These are phyloP conservation scores for Folsomia manolachei DNA, from an alignment of 2,888 invertebrate species.

Conservation along the genomic window DNA sequence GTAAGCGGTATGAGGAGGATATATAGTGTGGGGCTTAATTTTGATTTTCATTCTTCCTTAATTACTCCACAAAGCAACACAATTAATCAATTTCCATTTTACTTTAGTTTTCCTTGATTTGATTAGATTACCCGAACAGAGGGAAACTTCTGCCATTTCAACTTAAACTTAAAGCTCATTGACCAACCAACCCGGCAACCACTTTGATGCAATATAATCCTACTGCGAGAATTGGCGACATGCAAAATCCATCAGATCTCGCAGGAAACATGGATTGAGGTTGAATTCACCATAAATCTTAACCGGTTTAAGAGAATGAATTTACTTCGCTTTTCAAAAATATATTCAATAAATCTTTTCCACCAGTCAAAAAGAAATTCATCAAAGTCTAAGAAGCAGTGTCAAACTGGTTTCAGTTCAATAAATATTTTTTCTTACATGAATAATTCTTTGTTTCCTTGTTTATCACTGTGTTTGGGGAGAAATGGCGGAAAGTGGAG, in stretches of 20 bases:
- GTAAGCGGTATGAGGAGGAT: too few species aligned
- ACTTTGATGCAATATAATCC: background rate
- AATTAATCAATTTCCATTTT: constrained; percentile 1
- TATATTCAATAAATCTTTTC: constrained; percentile 13
- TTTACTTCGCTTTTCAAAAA: constrained; percentile 11
- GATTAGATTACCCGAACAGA: background rate
- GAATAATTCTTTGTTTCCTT: background rate
- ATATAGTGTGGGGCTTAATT: too few species aligned
- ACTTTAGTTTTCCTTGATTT: background rate
- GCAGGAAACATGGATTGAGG: background rate
- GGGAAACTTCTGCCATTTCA: background rate
- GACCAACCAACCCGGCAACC: background rate
- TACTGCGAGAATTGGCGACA: background rate
- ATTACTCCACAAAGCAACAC: too few species aligned
- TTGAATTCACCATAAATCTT: background rate
- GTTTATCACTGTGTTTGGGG: background rate
- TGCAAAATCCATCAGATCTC: constrained; percentile 1
- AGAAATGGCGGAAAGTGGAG: background rate
- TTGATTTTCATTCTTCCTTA: too few species aligned
- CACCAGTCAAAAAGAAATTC: background rate
- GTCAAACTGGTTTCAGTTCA: constrained; percentile 10
- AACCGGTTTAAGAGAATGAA: constrained; percentile 1
- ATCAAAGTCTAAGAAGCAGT: background rate
- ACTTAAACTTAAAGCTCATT: background rate
- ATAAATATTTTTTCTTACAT: constrained; percentile 6